Evolutionary conservation across 2,113 vertebrate genomes (phyloP).

Genomic region (Melanocharis versteri): DNA sequence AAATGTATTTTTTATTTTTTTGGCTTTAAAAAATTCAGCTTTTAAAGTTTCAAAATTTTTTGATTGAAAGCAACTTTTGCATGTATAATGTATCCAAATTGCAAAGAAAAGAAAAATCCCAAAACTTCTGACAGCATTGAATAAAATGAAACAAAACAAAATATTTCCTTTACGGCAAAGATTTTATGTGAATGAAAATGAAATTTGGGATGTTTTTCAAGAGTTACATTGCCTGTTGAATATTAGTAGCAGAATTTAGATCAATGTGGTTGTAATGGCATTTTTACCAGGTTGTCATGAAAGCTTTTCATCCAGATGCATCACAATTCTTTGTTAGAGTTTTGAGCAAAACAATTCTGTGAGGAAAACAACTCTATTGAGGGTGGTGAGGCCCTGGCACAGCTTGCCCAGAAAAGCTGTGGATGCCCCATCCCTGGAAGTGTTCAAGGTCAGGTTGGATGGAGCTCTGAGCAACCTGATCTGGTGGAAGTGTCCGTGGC

Average conservation of each 20-base stretch:
- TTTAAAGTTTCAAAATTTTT: neutral
- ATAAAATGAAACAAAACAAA: neutral
- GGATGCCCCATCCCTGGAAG: neutral
- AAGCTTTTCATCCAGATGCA: neutral
- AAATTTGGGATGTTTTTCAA: neutral
- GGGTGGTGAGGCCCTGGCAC: accelerated
- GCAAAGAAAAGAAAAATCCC: neutral
- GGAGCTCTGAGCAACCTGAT: neutral
- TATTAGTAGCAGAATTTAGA: neutral
- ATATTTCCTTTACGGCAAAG: neutral
- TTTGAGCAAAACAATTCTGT: neutral
- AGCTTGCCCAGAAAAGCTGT: neutral
- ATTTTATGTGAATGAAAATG: neutral
- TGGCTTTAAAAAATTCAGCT: neutral
- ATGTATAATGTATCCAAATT: neutral
- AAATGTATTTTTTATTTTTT: neutral
- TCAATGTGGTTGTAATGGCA: neutral
- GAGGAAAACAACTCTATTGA: neutral
- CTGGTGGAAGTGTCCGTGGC: neutral
- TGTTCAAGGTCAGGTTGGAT: neutral
- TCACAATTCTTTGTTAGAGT: neutral
- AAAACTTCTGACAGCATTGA: neutral
- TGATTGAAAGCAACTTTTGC: neutral
- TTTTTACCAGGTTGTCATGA: neutral
- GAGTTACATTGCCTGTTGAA: neutral